Conservation (phyloP, 2,113 vertebrate genomes). For the Macrotus californicus region DNA sequence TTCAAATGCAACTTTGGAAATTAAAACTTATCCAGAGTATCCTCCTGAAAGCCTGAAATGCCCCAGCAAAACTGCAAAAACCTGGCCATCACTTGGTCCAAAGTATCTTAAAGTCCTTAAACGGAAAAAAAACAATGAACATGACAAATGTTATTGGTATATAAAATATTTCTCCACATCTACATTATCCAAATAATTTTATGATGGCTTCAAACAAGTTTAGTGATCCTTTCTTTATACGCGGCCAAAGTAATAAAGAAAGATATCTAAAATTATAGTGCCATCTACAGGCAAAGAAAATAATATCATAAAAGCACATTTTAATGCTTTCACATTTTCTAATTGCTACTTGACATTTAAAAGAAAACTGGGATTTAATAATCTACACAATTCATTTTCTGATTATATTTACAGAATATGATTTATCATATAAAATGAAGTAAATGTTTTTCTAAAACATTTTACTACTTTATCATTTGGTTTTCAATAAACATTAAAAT, state of each 20-base stretch:
- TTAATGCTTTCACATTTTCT: background rate
- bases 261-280: conserved; percentile 68
- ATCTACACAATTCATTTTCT: background rate
- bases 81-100: background rate
- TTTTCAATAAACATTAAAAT: background rate
- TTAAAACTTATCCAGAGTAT: background rate
- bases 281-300: conserved; percentile 74
- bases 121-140: background rate
- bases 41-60: conserved; percentile 8
- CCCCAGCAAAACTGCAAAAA: background rate
- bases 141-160: background rate
- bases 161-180: background rate
- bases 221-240: background rate
- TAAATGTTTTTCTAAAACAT: background rate
- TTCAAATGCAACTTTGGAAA: background rate
- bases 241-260: background rate
- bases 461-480: background rate
- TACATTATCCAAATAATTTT: background rate
- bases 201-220: background rate
- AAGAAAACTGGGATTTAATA: background rate
- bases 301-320: background rate
- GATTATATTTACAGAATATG: background rate
- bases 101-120: background rate
- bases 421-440: background rate
- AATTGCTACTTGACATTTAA: background rate